Percentiles rank a stretch among this genome's conserved stretches.
Conservation (phyloP, 2,888 invertebrate species). For the Mythimna vitellina region DNA sequence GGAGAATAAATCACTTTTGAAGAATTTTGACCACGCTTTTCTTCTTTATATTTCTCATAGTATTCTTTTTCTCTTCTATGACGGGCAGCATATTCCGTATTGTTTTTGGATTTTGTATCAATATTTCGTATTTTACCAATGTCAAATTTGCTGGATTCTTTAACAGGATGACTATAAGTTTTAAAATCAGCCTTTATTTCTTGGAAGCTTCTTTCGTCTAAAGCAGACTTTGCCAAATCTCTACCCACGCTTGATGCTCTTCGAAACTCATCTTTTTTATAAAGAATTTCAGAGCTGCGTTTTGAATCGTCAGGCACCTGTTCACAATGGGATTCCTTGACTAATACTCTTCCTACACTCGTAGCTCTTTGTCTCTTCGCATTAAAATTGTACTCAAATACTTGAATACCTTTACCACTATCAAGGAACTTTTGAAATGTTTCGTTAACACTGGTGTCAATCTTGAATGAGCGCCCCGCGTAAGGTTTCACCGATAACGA, state of each 20-base stretch:
- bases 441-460: constrained; percentile 82
- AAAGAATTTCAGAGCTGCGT: constrained; percentile 26
- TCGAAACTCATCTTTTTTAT: constrained; percentile 67
- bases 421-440: constrained; percentile 79
- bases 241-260: constrained; percentile 84
- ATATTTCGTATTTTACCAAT: constrained; percentile 43
- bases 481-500: constrained; percentile 73
- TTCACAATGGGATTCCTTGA: constrained; percentile 64
- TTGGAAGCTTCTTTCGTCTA: constrained; percentile 73
- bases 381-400: constrained; percentile 73
- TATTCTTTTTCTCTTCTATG: constrained; percentile 70
- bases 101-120: constrained; percentile 43
- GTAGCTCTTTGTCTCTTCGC: constrained; percentile 79
- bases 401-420: constrained; percentile 67
- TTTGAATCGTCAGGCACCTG: constrained; percentile 31
- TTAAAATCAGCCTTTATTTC: constrained; percentile 84
- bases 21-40: constrained; percentile 13
- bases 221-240: constrained; percentile 61
- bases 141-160: constrained; percentile 38
- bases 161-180: constrained; percentile 69
- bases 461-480: constrained; percentile 78
- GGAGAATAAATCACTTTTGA: constrained; percentile 70
- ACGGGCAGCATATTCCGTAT: constrained; percentile 46
- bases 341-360: constrained; percentile 81
- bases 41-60: constrained; percentile 44